Conservation (phyloP, 1,140 invertebrate genomes). For the Pogonomyrmex californicus region DNA sequence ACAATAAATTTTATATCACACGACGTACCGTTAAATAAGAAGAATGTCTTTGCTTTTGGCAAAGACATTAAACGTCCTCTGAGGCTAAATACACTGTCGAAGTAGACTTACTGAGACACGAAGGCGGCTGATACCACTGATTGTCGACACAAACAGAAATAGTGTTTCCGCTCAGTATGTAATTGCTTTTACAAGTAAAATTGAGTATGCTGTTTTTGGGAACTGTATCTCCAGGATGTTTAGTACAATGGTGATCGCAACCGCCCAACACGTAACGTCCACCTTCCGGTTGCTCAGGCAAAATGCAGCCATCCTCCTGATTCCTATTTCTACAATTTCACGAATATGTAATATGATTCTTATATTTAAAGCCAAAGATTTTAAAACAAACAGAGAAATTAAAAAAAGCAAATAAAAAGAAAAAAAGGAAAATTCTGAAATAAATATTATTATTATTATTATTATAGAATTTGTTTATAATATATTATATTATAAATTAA, state of each 20-base stretch:
- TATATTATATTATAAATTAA: not conserved
- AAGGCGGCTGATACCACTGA: slow-evolving; percentile 65
- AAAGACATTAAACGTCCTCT: not conserved
- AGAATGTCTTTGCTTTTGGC: not conserved
- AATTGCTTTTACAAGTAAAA: slow-evolving; percentile 74
- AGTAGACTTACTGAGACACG: slow-evolving; percentile 73
- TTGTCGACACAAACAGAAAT: slow-evolving; percentile 74
- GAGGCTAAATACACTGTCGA: not conserved
- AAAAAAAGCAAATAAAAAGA: not conserved
- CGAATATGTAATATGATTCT: not conserved
- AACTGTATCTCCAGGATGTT: slow-evolving; percentile 68
- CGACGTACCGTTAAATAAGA: not conserved
- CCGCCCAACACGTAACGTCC: slow-evolving; percentile 73
- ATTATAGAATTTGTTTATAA: not conserved
- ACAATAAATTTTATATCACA: slow-evolving; percentile 38
- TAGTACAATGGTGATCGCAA: slow-evolving; percentile 68
- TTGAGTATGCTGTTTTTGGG: slow-evolving; percentile 74
- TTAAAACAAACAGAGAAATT: not conserved
- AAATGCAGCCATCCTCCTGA: slow-evolving; percentile 59
- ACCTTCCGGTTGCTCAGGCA: slow-evolving; percentile 71
- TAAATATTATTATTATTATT: not conserved
- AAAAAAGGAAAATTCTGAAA: too few species aligned
- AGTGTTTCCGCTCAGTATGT: slow-evolving; percentile 68
- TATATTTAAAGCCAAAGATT: not conserved
- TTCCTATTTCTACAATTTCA: slow-evolving; percentile 18